Base-by-base conservation (phyloP, 2,113 vertebrate species). In the Tyrannus savana region DNA sequence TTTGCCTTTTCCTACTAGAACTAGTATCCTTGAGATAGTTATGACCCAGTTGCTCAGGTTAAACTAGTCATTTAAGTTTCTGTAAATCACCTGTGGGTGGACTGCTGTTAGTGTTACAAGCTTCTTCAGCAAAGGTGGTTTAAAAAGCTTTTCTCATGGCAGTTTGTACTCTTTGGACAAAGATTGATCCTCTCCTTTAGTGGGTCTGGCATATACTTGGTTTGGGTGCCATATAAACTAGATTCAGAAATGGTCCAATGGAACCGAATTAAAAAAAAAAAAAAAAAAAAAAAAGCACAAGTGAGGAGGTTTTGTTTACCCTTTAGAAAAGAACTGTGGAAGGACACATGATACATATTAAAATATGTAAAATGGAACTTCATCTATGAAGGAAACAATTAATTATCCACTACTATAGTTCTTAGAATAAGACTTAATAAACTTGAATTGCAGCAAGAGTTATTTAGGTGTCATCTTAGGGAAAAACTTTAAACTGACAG, bases 401-500 rank as follows among this genome's bases (percentile, higher is more conserved):
- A n/a, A 18, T 33, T 85, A 35, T 87, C 13, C 10, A 25, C 31
- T 8, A 11, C 13, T n/a, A 23, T 25, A 35, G 3, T 60, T 47
- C 50, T 50, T 66, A 82, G 35, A 78, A 60, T 24, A 62, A 46
- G 5, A 22, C 39, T 31, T 5, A 39, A 6, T 37, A 35, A 31
- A 18, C 13, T 55, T 64, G 55, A 60, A 37, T 11, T 58, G 14
- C 19, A 67, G 10, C 4, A 33, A 73, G 37, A 53, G 31, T 58
- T 8, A 53, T 55, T 88, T 58, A 58, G 3, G 4, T 58, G 84
- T 24, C 14, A 27, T 1, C 2, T 66, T 75, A 53, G 0, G 0
- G 21, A 42, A 84, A 72, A 52, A n/a, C 3, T 55, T 66, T 63
- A 52, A 79, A n/a, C 27, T 39, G 23, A 19, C 7, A 83, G 37